phyloP scores from a whole-genome alignment of 2,113 vertebrate genomes.

The Colius striatus region DNA sequence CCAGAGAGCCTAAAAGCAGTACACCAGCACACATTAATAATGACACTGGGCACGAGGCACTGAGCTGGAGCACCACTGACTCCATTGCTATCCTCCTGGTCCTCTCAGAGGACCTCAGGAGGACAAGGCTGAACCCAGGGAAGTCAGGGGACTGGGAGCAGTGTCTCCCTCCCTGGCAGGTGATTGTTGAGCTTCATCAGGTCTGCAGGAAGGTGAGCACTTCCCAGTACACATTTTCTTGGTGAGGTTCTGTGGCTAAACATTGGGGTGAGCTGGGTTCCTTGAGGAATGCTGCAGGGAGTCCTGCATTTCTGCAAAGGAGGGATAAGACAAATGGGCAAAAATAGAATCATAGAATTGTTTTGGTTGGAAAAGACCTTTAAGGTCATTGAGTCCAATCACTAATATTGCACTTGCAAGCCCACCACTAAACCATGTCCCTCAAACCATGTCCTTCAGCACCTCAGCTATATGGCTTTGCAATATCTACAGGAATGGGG shows the following conservation, averaged over 20 bases:
- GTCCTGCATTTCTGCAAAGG: neutral
- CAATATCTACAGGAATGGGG: too few species aligned
- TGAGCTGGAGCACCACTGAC: neutral
- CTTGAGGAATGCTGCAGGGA: neutral
- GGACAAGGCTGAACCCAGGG: neutral
- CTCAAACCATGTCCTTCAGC: too few species aligned
- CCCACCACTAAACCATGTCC: too few species aligned
- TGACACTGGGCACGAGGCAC: rapidly evolving
- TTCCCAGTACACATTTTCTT: neutral
- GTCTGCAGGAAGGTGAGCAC: neutral
- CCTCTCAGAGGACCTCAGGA: neutral
- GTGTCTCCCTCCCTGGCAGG: neutral
- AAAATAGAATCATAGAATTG: neutral
- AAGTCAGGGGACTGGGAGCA: neutral
- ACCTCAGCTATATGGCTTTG: too few species aligned
- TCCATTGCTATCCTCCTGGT: neutral
- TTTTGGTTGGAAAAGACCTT: too few species aligned
- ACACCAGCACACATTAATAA: neutral
- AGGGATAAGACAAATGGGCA: neutral
- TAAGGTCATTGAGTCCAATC: too few species aligned
- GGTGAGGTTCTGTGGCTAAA: neutral
- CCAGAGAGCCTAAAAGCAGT: neutral
- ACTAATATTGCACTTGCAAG: too few species aligned
- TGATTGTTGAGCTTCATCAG: neutral
- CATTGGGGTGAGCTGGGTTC: neutral